These are phyloP conservation scores for Trogon melanurus DNA, from an alignment of 2,113 vertebrate species.

Conservation along the genomic window DNA sequence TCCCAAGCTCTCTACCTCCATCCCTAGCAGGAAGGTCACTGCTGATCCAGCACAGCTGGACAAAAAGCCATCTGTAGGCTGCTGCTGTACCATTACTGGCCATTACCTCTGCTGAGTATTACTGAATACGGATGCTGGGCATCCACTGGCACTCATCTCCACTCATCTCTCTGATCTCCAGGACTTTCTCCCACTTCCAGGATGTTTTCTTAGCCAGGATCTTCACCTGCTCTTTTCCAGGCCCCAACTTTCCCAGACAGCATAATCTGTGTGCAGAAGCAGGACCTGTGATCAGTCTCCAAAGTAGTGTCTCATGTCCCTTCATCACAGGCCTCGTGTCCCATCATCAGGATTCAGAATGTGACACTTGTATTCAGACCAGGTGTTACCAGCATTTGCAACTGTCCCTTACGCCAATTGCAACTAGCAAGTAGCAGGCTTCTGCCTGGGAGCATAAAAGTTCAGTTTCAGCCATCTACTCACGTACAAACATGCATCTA, in stretches of 20 bases:
- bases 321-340: not conserved
- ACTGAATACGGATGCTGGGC: not conserved
- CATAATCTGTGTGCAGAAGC: not conserved
- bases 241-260: not conserved
- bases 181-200: not conserved
- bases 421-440: not conserved
- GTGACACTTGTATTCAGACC: not conserved
- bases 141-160: not conserved
- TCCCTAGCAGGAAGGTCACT: not conserved
- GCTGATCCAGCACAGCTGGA: accelerated
- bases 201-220: not conserved
- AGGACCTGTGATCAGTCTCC: not conserved
- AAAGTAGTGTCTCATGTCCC: not conserved
- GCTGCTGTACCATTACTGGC: not conserved
- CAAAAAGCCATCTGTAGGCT: accelerated
- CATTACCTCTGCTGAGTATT: not conserved
- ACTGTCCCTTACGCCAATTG: accelerated
- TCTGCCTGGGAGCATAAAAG: not conserved
- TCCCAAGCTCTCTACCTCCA: accelerated
- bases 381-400: not conserved
- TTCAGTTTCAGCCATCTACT: not conserved
- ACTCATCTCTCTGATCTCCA: not conserved
- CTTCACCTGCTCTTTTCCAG: not conserved
- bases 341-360: not conserved
- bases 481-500: not conserved